Percentiles rank a stretch among this genome's conserved stretches.
phyloP scores from a whole-genome alignment of 2,113 vertebrate species.

The Rhegmatorhina hoffmannsi region DNA sequence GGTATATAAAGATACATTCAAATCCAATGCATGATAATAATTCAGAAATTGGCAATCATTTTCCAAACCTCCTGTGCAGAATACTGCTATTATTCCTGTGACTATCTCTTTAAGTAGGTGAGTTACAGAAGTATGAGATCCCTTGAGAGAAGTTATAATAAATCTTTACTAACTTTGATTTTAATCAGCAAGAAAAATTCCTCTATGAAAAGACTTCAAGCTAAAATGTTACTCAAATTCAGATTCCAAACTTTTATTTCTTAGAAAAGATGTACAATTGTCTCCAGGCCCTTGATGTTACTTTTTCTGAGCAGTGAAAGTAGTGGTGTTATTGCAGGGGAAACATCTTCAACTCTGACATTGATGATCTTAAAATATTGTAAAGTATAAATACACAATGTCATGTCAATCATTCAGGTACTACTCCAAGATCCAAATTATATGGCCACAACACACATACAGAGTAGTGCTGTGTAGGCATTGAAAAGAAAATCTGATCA shows the following conservation, averaged over 20 bases:
- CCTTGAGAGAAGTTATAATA: conserved; percentile 63
- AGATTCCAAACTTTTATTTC: conserved; percentile 66
- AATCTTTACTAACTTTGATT: conserved; percentile 68
- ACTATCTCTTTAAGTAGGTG: conserved; percentile 58
- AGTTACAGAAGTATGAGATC: conserved; percentile 37
- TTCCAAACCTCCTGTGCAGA: neutral
- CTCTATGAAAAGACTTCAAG: conserved; percentile 66
- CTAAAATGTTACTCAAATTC: conserved; percentile 62
- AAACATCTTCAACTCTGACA: conserved; percentile 11
- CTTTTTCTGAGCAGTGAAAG: conserved; percentile 32
- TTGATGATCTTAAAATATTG: neutral
- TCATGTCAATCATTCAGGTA: neutral
- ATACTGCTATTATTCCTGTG: conserved; percentile 28
- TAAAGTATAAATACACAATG: neutral
- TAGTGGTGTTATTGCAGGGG: conserved; percentile 17
- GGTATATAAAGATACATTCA: conserved; percentile 6
- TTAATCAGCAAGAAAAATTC: conserved; percentile 62
- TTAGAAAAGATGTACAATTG: conserved; percentile 1
- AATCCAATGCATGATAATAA: conserved; percentile 6
- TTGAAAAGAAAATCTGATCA: neutral
- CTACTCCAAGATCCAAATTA: neutral
- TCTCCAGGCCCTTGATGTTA: conserved; percentile 26
- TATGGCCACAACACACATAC: neutral
- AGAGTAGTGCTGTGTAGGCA: neutral
- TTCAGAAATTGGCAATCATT: conserved; percentile 21